These are phyloP conservation scores for Hoplodrina ambigua DNA, from an alignment of 2,888 invertebrate species.

Conservation along the genomic window DNA sequence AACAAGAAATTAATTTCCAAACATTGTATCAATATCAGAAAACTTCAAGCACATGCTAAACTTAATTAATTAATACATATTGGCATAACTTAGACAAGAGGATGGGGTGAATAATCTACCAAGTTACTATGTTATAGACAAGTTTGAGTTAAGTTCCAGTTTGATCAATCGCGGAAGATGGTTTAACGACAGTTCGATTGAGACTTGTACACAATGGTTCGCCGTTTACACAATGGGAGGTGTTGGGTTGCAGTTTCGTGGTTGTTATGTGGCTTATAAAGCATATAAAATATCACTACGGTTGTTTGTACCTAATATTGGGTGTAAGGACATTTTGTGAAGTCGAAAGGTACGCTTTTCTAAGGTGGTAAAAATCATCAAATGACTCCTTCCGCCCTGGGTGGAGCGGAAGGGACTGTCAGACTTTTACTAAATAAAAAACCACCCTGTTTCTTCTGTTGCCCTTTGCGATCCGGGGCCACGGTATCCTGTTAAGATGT, in stretches of 20 bases:
- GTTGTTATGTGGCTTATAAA: not conserved
- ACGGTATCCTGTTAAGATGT: too few species aligned
- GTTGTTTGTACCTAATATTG: too few species aligned
- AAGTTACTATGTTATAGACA: slow-evolving; percentile 37
- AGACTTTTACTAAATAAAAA: too few species aligned
- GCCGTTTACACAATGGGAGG: not conserved
- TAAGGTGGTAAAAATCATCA: too few species aligned
- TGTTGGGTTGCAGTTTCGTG: not conserved
- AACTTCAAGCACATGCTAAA: slow-evolving; percentile 43
- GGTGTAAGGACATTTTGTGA: too few species aligned
- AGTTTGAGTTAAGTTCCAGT: slow-evolving; percentile 27
- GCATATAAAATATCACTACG: too few species aligned
- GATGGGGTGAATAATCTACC: slow-evolving; percentile 13
- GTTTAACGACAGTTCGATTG: slow-evolving; percentile 13
- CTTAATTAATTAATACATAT: slow-evolving; percentile 59
- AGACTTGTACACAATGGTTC: not conserved
- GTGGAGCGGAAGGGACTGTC: too few species aligned
- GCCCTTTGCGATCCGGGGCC: too few species aligned
- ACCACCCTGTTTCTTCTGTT: too few species aligned
- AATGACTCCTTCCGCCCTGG: too few species aligned
- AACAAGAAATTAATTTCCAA: slow-evolving; percentile 35
- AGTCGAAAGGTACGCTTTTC: too few species aligned
- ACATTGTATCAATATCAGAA: slow-evolving; percentile 20
- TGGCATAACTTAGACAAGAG: slow-evolving; percentile 27
- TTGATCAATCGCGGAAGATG: slow-evolving; percentile 31